Evolutionary conservation across 2,888 invertebrate species (phyloP).

Genomic region (Sepioteuthis lessoniana): DNA sequence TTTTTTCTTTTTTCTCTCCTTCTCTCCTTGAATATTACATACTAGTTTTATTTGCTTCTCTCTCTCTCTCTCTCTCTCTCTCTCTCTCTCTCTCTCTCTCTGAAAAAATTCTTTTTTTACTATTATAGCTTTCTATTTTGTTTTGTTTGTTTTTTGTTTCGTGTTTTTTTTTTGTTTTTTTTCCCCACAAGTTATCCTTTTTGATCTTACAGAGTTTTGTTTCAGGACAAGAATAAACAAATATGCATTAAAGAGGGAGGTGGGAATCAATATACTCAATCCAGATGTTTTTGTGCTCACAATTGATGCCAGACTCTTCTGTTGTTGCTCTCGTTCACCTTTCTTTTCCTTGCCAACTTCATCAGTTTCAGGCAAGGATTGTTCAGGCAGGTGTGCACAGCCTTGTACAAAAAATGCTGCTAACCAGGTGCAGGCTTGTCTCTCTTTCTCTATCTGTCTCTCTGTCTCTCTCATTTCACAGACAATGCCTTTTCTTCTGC

Average conservation of each 20-base stretch:
- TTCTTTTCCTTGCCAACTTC: slow-evolving; percentile 4
- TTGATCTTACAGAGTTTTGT: not conserved
- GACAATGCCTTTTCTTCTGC: slow-evolving; percentile 39
- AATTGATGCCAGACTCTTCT: not conserved
- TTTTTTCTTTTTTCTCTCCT: no score
- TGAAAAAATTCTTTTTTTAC: no score
- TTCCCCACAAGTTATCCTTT: not conserved
- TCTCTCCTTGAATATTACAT: no score
- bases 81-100: no score
- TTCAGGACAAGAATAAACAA: not conserved
- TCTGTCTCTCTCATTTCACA: not conserved
- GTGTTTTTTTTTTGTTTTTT: no score
- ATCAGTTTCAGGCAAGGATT: not conserved
- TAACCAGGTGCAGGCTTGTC: slow-evolving; percentile 47
- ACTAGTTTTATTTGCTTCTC: no score
- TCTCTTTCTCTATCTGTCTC: slow-evolving; percentile 24
- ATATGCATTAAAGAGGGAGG: not conserved
- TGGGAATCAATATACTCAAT: not conserved
- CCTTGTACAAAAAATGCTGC: slow-evolving; percentile 14
- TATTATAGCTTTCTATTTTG: no score
- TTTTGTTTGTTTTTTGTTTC: not conserved
- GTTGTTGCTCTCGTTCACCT: not conserved
- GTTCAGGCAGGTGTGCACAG: not conserved
- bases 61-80: no score
- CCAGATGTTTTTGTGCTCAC: not conserved